These are phyloP conservation scores for Momotus momota DNA, from an alignment of 2,797 vertebrate genomes.

Conservation along the genomic window DNA sequence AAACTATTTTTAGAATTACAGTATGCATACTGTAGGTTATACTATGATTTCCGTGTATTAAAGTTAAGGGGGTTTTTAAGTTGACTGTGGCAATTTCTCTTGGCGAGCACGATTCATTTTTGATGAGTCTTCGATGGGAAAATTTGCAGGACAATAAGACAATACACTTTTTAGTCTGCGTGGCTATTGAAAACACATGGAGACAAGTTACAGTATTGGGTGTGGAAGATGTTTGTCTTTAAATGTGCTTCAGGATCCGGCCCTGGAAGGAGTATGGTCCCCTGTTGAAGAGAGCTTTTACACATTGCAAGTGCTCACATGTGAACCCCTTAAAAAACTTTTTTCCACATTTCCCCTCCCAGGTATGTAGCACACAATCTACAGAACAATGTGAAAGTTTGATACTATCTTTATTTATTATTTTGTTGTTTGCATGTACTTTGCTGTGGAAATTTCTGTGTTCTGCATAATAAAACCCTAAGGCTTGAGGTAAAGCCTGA, in stretches of 20 bases:
- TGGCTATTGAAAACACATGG: constrained; percentile 5
- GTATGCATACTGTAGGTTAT: background rate
- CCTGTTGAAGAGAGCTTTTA: background rate
- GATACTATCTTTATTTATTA: background rate
- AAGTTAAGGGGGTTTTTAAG: background rate
- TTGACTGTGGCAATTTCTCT: background rate
- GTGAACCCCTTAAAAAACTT: background rate
- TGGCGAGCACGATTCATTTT: background rate
- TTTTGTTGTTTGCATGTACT: background rate
- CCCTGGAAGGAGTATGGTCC: background rate
- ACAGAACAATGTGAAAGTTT: background rate
- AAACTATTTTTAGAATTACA: background rate
- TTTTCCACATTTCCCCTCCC: rapidly evolving
- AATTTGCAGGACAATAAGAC: background rate
- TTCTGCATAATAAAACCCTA: background rate
- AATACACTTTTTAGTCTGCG: rapidly evolving
- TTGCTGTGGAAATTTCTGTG: background rate
- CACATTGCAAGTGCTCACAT: background rate
- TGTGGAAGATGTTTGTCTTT: background rate
- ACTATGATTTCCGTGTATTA: background rate
- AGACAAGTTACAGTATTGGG: background rate
- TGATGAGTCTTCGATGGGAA: background rate
- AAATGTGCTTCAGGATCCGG: background rate
- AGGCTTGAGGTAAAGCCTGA: constrained; percentile 1
- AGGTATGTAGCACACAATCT: background rate